A percentile compares a stretch with the other conserved stretches of the same genome.
These are phyloP conservation scores for Bungarus multicinctus DNA, from an alignment of 2,113 vertebrate genomes.

Conservation along the genomic window DNA sequence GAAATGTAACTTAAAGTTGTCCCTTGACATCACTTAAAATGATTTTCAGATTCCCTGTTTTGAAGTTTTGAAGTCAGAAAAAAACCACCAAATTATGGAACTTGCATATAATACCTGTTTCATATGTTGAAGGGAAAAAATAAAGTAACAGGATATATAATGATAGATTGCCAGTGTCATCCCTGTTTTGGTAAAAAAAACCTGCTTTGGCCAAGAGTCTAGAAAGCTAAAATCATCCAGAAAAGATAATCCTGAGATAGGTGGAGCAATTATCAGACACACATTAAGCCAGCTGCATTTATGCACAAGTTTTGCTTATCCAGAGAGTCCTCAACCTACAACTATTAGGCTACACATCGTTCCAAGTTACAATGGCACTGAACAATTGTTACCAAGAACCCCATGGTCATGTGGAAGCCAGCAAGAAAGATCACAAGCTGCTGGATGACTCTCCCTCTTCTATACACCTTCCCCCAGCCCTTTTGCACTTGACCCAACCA, in stretches of 20 bases:
- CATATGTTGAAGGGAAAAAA: neutral
- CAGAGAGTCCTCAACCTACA: neutral
- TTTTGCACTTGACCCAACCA: neutral
- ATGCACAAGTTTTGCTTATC: neutral
- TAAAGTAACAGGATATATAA: neutral
- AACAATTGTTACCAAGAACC: neutral
- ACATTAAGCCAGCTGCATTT: neutral
- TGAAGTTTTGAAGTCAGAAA: neutral
- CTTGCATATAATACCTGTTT: neutral
- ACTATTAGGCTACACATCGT: neutral
- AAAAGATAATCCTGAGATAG: neutral
- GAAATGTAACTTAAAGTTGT: neutral
- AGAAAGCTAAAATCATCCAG: neutral
- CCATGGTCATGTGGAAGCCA: neutral
- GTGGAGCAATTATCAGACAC: neutral
- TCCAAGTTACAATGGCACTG: neutral
- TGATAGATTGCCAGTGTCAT: no score
- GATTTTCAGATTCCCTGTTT: neutral
- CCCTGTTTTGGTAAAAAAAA: neutral
- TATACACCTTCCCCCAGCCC: neutral
- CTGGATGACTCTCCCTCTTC: neutral
- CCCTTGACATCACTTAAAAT: neutral
- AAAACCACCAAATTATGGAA: neutral
- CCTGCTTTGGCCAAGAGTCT: neutral
- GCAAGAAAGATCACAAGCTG: neutral